Evolutionary conservation across 2,797 vertebrate species (phyloP).

Genomic region (Myotis pilosus): DNA sequence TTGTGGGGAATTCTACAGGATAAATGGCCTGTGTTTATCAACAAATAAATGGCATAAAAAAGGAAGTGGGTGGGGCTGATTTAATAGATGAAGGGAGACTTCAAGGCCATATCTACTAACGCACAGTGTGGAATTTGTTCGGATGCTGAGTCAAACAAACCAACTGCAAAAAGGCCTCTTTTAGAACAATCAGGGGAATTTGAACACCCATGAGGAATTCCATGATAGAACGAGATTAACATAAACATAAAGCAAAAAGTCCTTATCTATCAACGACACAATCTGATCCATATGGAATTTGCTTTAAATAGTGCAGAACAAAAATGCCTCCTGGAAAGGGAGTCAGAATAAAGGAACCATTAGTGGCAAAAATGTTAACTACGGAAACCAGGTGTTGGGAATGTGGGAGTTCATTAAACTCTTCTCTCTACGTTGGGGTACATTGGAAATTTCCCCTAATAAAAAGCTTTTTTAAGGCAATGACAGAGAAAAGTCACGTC

Average conservation of each 20-base stretch:
- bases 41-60: background rate
- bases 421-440: background rate
- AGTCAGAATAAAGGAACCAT: background rate
- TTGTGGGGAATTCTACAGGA: background rate
- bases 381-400: background rate
- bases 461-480: background rate
- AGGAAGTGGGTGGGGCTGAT: too few relatives aligned
- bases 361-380: background rate
- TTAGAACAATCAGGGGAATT: background rate
- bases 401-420: background rate
- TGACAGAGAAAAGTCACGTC: slow-evolving; percentile 39
- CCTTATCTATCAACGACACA: background rate
- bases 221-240: background rate
- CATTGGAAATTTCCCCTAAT: background rate
- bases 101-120: background rate
- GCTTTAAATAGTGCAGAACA: background rate
- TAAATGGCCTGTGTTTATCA: background rate
- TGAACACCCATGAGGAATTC: background rate
- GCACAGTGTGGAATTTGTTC: background rate
- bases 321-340: background rate
- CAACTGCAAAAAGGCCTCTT: background rate
- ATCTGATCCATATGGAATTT: slow-evolving; percentile 3
- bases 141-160: background rate
- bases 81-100: background rate
- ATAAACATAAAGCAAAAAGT: background rate